phyloP scores from a whole-genome alignment of 2,888 invertebrate genomes.

The Microctonus aethiopoides region DNA sequence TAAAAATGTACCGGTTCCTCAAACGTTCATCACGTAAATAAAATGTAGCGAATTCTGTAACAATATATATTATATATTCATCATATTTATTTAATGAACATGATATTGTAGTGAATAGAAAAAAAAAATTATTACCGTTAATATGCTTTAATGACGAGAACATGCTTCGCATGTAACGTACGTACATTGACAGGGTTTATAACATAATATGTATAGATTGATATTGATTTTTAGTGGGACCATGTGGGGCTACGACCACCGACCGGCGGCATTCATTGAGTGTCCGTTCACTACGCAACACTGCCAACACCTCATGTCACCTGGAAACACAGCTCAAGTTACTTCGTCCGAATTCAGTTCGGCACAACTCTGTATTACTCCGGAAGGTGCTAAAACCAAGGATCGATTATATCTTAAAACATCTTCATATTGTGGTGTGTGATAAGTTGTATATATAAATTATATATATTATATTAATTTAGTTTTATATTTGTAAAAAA shows the following conservation, averaged over 20 bases:
- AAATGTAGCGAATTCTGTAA: too few species aligned
- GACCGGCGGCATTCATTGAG: conserved; percentile 38
- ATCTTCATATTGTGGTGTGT: conserved; percentile 11
- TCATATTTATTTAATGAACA: too few species aligned
- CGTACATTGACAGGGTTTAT: conserved; percentile 35
- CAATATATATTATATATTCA: too few species aligned
- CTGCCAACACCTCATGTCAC: conserved; percentile 41
- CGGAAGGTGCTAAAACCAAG: not conserved
- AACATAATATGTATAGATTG: conserved; percentile 49
- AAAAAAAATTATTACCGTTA: not conserved
- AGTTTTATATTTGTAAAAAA: too few species aligned
- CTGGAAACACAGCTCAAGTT: conserved; percentile 17
- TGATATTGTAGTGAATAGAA: not conserved
- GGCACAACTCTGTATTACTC: conserved; percentile 19
- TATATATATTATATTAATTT: not conserved
- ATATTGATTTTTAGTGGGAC: conserved; percentile 54
- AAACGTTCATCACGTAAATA: too few species aligned
- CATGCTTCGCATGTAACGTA: not conserved
- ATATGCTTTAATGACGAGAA: not conserved
- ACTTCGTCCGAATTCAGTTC: conserved; percentile 27
- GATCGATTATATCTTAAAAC: not conserved
- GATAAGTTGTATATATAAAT: not conserved
- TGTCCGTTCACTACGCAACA: conserved; percentile 39
- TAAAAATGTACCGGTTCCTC: not conserved
- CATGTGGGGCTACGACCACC: conserved; percentile 36